Evolutionary conservation across 2,888 invertebrate species (phyloP).

Genomic region (Tenthredo scrophulariae): DNA sequence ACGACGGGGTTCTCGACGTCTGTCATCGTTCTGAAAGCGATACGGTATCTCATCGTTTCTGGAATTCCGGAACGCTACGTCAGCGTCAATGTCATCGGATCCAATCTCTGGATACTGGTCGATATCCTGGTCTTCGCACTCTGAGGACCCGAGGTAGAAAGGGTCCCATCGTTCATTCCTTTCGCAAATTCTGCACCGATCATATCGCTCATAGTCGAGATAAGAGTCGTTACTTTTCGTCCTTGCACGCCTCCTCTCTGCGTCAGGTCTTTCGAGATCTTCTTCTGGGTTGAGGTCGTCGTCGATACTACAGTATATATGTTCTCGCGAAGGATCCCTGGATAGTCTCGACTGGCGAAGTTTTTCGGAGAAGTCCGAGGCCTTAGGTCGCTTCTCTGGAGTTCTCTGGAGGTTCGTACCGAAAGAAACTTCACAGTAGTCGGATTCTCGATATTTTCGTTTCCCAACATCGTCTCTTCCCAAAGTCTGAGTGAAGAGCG

Average conservation of each 20-base stretch:
- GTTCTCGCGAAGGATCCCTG: slow-evolving; percentile 64
- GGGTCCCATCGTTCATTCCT: slow-evolving; percentile 20
- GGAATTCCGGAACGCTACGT: slow-evolving; percentile 56
- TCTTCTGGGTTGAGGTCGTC: slow-evolving; percentile 77
- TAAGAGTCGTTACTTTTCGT: slow-evolving; percentile 72
- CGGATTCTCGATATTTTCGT: slow-evolving; percentile 67
- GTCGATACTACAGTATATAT: slow-evolving; percentile 81
- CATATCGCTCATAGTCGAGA: slow-evolving; percentile 66
- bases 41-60: slow-evolving; percentile 47
- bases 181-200: slow-evolving; percentile 56
- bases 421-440: slow-evolving; percentile 62
- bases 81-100: slow-evolving; percentile 58
- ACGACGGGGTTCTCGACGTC: slow-evolving; percentile 51
- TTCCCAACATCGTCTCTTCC: slow-evolving; percentile 64
- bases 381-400: slow-evolving; percentile 62
- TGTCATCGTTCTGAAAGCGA: slow-evolving; percentile 55
- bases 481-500: not conserved
- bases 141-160: slow-evolving; percentile 42
- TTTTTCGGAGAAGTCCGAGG: slow-evolving; percentile 29
- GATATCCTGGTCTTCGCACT: slow-evolving; percentile 62
- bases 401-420: slow-evolving; percentile 61
- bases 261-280: slow-evolving; percentile 43
- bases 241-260: slow-evolving; percentile 61
- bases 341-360: not conserved
- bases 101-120: slow-evolving; percentile 51